phyloP scores from a whole-genome alignment of 1,140 invertebrate species.

The Cotesia chilonis region DNA sequence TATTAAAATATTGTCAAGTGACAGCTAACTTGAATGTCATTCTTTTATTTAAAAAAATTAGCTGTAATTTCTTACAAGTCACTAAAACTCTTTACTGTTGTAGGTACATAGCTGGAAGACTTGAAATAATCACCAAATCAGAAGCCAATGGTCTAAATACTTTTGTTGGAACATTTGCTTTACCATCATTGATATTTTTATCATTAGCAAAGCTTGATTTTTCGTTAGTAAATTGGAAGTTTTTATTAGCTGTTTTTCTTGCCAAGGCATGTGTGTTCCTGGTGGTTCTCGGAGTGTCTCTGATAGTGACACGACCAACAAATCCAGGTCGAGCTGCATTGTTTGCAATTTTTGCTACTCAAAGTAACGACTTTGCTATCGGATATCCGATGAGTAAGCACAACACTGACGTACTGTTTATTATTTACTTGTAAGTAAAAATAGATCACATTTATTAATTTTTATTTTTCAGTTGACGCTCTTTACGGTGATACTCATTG shows the following conservation, averaged over 20 bases:
- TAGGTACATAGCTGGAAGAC: slow-evolving; percentile 89
- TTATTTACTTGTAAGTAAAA: not conserved
- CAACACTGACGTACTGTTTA: slow-evolving; percentile 15
- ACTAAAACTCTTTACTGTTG: slow-evolving; percentile 54
- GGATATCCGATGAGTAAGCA: slow-evolving; percentile 93
- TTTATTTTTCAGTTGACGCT: slow-evolving; percentile 73
- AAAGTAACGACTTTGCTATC: slow-evolving; percentile 98
- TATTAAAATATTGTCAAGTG: no score
- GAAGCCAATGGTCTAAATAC: slow-evolving; percentile 92
- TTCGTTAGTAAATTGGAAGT: slow-evolving; percentile 86
- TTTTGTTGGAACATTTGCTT: slow-evolving; percentile 92
- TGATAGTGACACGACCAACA: slow-evolving; percentile 80
- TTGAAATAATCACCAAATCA: slow-evolving; percentile 81
- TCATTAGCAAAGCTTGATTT: slow-evolving; percentile 89
- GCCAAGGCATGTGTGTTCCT: slow-evolving; percentile 90
- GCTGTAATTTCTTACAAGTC: not conserved
- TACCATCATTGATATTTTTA: slow-evolving; percentile 92
- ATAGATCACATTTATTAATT: slow-evolving; percentile 17
- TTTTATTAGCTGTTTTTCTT: slow-evolving; percentile 84
- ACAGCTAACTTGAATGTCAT: no score
- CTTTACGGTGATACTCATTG: slow-evolving; percentile 82
- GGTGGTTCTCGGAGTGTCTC: slow-evolving; percentile 79
- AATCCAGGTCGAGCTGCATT: slow-evolving; percentile 87
- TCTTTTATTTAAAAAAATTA: slow-evolving; percentile 14
- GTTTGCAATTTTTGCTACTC: slow-evolving; percentile 94